A percentile compares a stretch with the other conserved stretches of the same genome.
Evolutionary conservation across 2,113 vertebrate genomes (phyloP).

Genomic region (Vulpes vulpes): DNA sequence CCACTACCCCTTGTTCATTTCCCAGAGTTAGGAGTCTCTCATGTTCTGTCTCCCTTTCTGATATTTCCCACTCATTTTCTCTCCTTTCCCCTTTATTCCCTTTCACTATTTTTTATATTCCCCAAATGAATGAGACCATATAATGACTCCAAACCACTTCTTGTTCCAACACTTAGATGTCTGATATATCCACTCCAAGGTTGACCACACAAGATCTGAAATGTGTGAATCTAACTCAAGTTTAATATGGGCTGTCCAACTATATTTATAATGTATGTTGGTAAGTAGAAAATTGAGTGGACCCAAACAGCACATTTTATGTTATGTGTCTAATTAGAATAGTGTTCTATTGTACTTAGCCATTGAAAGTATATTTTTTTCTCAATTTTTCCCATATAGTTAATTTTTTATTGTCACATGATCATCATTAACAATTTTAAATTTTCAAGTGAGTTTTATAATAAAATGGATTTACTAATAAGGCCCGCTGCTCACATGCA

Average conservation of each 20-base stretch:
- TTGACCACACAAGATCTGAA: background rate
- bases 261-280: background rate
- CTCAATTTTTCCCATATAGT: background rate
- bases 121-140: no score
- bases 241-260: background rate
- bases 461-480: background rate
- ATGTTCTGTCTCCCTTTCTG: no score
- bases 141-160: no score
- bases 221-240: background rate
- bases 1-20: no score
- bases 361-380: background rate
- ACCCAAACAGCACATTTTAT: background rate
- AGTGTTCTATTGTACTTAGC: background rate
- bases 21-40: no score
- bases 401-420: background rate
- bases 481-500: background rate
- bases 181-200: background rate
- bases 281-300: background rate
- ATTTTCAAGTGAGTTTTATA: slow-evolving; percentile 4
- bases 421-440: background rate
- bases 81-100: no score
- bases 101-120: no score
- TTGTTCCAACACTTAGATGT: background rate
- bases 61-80: no score
- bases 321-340: background rate